These are phyloP conservation scores for Raphicerus campestris DNA, from an alignment of 2,113 vertebrate species.

Conservation along the genomic window DNA sequence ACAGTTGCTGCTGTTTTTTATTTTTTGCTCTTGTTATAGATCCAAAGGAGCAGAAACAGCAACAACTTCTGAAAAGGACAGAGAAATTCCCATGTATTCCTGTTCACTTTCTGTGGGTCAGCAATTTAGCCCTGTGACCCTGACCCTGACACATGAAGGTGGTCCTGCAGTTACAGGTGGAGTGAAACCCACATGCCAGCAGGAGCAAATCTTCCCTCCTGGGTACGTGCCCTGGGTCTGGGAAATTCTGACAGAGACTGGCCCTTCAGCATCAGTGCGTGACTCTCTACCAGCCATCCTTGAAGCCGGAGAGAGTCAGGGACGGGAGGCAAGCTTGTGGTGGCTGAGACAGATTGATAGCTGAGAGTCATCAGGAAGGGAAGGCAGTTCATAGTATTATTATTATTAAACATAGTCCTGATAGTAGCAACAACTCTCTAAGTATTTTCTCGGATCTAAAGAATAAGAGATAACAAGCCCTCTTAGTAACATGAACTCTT, in stretches of 20 bases:
- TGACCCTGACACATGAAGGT: constrained; percentile 83
- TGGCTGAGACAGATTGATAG: not conserved
- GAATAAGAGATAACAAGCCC: not conserved
- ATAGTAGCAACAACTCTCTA: not conserved
- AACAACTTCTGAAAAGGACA: constrained; percentile 56
- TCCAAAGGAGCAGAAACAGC: not conserved
- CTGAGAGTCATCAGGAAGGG: not conserved
- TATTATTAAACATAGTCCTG: not conserved
- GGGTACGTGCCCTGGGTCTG: not conserved
- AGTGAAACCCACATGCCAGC: not conserved
- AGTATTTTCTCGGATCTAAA: constrained; percentile 81
- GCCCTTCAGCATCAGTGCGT: not conserved
- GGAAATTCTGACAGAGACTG: not conserved
- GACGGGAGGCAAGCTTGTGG: not conserved
- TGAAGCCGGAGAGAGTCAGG: not conserved
- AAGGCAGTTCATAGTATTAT: not conserved
- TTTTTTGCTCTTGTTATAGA: not conserved
- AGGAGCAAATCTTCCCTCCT: not conserved
- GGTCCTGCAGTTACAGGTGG: constrained; percentile 83
- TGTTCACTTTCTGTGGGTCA: constrained; percentile 82
- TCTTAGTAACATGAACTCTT: not conserved
- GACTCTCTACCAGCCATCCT: not conserved
- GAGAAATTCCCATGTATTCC: constrained; percentile 76
- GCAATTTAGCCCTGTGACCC: constrained; percentile 68
- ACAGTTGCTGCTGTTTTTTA: not conserved